phyloP scores from a whole-genome alignment of 2,888 invertebrate genomes.

The Lasioglossum lativentre region DNA sequence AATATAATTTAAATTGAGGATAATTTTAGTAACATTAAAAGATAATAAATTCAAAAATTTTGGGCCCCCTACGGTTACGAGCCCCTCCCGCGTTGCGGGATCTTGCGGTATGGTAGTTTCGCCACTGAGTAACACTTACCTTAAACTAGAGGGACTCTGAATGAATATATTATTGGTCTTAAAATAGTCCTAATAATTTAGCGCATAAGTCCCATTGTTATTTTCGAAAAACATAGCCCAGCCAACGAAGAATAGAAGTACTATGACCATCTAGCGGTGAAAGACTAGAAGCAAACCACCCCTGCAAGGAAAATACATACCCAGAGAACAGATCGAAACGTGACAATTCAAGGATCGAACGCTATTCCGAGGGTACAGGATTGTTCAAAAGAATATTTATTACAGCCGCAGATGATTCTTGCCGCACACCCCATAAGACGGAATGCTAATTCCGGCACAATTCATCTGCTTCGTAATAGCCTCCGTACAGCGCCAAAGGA shows the following conservation, averaged over 20 bases:
- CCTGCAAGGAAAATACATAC: not conserved
- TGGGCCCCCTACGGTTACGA: too few species aligned
- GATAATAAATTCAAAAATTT: too few species aligned
- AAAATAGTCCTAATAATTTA: not conserved
- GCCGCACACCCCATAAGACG: not conserved
- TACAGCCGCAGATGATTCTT: not conserved
- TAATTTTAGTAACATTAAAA: too few species aligned
- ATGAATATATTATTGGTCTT: not conserved
- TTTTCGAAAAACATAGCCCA: not conserved
- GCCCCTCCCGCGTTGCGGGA: too few species aligned
- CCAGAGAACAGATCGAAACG: not conserved
- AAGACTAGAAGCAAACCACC: not conserved
- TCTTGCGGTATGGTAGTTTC: too few species aligned
- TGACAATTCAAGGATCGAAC: not conserved
- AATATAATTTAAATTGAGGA: too few species aligned
- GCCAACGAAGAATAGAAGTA: not conserved
- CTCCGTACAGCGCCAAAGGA: too few species aligned
- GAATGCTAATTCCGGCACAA: not conserved
- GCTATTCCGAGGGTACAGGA: too few species aligned
- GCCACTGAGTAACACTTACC: not conserved
- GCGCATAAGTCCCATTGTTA: not conserved
- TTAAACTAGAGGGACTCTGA: not conserved
- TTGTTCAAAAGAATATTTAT: not conserved
- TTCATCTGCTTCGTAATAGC: not conserved
- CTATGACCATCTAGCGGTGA: not conserved